Evolutionary conservation across 1,140 invertebrate species (phyloP).

Genomic region (Papilio polytes): DNA sequence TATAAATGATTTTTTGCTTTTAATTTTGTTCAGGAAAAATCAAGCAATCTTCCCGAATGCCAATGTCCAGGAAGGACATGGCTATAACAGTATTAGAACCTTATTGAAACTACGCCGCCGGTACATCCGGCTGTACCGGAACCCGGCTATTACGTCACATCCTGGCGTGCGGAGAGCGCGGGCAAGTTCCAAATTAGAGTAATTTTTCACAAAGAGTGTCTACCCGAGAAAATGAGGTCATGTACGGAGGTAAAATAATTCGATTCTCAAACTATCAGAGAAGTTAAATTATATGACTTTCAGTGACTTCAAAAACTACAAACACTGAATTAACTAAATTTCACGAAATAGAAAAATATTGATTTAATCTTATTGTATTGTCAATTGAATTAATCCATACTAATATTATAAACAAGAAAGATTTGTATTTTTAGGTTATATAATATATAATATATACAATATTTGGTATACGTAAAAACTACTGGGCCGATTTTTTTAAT

Average conservation of each 20-base stretch:
- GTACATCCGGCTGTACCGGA: constrained; percentile 48
- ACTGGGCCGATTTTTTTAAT: too few species aligned
- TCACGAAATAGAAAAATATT: too few species aligned
- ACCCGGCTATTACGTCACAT: constrained; percentile 51
- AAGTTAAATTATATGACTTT: constrained; percentile 9
- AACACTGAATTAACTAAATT: neutral
- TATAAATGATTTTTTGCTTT: neutral
- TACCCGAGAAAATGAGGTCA: constrained; percentile 27
- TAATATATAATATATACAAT: too few species aligned
- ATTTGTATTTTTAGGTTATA: too few species aligned
- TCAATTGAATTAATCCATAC: too few species aligned
- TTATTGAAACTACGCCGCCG: constrained; percentile 40
- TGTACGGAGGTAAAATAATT: constrained; percentile 12
- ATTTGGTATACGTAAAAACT: too few species aligned
- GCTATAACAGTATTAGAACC: constrained; percentile 46
- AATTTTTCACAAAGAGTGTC: constrained; percentile 47
- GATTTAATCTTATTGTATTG: too few species aligned
- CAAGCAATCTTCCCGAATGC: constrained; percentile 29
- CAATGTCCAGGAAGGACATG: neutral
- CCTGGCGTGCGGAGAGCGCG: constrained; percentile 38
- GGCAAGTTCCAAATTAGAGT: constrained; percentile 35
- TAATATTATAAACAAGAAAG: too few species aligned
- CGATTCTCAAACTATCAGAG: constrained; percentile 21
- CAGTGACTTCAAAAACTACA: neutral
- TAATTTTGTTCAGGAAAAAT: neutral